phyloP scores from a whole-genome alignment of 2,888 invertebrate genomes.

The Leptopilina syphax region DNA sequence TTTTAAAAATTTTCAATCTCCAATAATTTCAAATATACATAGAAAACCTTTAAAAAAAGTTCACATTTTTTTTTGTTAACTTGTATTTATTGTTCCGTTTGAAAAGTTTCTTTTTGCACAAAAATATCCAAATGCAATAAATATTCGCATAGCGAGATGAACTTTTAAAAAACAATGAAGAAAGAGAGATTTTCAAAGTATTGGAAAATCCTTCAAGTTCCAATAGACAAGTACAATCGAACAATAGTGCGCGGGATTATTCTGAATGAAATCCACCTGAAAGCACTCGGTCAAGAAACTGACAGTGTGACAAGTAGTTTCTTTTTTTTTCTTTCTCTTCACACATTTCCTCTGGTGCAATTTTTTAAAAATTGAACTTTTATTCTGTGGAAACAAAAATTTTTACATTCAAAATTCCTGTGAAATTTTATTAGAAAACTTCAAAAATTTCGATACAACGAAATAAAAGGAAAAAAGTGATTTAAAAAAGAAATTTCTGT shows the following conservation, averaged over 20 bases:
- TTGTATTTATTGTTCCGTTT: not conserved
- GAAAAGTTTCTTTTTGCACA: no score
- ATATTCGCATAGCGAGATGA: not conserved
- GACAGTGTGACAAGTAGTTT: conserved; percentile 15
- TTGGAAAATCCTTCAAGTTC: conserved; percentile 28
- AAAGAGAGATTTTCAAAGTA: conserved; percentile 3
- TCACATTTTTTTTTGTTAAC: not conserved
- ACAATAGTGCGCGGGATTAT: not conserved
- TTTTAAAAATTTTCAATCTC: not conserved
- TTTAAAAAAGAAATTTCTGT: no score
- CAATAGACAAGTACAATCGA: conserved; percentile 1
- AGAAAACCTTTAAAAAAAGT: not conserved
- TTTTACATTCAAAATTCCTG: no score
- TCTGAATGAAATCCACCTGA: not conserved
- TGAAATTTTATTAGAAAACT: no score
- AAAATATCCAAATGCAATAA: not conserved
- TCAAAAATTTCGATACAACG: no score
- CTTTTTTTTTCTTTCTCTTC: not conserved
- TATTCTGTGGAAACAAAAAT: no score
- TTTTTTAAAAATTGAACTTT: not conserved
- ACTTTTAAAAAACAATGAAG: conserved; percentile 17
- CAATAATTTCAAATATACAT: not conserved
- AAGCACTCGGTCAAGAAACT: conserved; percentile 1
- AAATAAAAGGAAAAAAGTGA: no score
- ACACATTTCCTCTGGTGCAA: not conserved